Evolutionary conservation across 2,797 vertebrate species (phyloP), one percentile per base, ranked within the genome.

Genomic region (Cynopterus sphinx): DNA sequence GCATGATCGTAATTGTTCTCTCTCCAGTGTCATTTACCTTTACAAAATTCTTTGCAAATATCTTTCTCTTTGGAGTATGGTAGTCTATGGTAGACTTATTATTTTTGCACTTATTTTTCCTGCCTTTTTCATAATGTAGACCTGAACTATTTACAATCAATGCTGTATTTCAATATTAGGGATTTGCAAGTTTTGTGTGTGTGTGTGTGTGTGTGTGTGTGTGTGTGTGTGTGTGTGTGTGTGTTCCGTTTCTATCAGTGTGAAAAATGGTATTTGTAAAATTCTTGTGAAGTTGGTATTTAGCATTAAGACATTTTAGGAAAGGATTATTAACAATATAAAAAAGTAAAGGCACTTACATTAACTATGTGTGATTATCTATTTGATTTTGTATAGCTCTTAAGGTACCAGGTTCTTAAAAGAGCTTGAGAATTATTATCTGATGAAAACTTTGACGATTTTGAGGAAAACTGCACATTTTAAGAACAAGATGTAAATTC

Each of bases 401-500:
- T 87, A 97, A 90, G 92, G 84, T 84, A 91, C 0, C 9, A 39
- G 3, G 43, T 79, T 87, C 59, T 89, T 89, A 65, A 85, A 57
- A 82, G 53, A 94, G 65, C 36, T 92, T 91, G 96, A 96, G 89
- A 97, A 97, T 95, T 83, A 93, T 78, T 95, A 92, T 53, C 87
- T 95, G 91, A 71, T 90, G 77, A 95, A 87, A 95, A 94, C 51
- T 87, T 96, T 87, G 86, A 98, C 26, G 78, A 95, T 90, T 97
- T 98, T 97, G 21, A 97, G 55, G 95, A 5, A 2, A 96, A 96
- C 95, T 97, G 93, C 88, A 95, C 89, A 70, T 28, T 63, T 94
- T 94, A 88, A 92, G 91, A 96, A 92, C 43, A 95, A 91, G 84
- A 96, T 97, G 75, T 81, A 97, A 97, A 96, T 96, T 97, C 94